A percentile compares a stretch with the other conserved stretches of the same genome.
phyloP scores from a whole-genome alignment of 2,888 invertebrate species.

The Melanophora roralis region DNA sequence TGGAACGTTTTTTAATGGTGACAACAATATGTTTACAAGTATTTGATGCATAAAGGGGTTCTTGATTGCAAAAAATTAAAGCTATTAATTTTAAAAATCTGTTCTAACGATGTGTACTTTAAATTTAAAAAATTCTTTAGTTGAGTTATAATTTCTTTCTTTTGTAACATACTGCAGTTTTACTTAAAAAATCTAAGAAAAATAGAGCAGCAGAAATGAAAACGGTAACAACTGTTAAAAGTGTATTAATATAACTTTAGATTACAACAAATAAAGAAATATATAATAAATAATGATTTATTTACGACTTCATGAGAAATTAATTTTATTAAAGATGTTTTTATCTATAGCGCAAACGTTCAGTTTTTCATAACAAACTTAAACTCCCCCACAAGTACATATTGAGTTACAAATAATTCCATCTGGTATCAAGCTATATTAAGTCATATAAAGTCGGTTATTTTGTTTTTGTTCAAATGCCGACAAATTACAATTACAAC shows the following conservation, averaged over 20 bases:
- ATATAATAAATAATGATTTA: no score
- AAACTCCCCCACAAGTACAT: constrained; percentile 36
- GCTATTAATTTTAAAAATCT: no score
- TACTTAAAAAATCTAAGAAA: neutral
- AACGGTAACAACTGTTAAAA: no score
- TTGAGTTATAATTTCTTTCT: neutral
- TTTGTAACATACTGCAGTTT: no score
- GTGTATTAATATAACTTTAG: no score
- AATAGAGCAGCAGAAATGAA: no score
- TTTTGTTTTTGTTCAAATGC: neutral
- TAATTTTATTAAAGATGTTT: neutral
- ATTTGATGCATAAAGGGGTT: no score
- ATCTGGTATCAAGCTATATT: constrained; percentile 12
- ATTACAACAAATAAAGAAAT: no score
- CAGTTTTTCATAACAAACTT: neutral
- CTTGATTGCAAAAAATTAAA: no score
- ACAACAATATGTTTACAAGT: no score
- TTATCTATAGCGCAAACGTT: constrained; percentile 40
- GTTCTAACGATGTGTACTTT: no score
- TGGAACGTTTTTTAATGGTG: no score
- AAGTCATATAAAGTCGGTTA: constrained; percentile 32
- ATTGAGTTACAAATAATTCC: neutral
- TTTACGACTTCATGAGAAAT: neutral
- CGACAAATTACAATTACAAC: constrained; percentile 11
- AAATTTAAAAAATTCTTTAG: neutral